A percentile compares a stretch with the other conserved stretches of the same genome.
Evolutionary conservation across 1,140 invertebrate species (phyloP).

Genomic region (Panagrolaimus sp.): DNA sequence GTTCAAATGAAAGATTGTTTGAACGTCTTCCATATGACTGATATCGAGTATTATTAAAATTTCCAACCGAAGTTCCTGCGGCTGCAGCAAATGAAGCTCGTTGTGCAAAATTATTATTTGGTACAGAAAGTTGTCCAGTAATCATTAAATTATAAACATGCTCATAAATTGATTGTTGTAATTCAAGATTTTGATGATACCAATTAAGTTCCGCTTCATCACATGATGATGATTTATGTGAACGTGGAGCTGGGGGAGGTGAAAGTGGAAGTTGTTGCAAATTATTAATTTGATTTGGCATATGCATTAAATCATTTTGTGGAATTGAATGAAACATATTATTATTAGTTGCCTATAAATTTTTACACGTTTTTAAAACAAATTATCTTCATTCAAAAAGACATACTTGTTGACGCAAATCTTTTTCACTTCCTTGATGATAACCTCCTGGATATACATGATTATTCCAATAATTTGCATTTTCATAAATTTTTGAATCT

Average conservation of each 20-base stretch:
- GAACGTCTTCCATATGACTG: background rate
- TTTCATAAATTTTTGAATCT: background rate
- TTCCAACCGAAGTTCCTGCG: background rate
- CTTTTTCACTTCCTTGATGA: background rate
- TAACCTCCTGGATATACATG: background rate
- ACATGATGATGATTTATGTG: slow-evolving; percentile 20
- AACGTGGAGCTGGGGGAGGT: background rate
- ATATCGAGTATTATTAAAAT: slow-evolving; percentile 6
- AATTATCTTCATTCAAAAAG: too few relatives aligned
- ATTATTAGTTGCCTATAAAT: too few relatives aligned
- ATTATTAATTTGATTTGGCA: background rate
- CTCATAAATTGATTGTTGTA: slow-evolving; percentile 46
- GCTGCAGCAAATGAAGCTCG: slow-evolving; percentile 1
- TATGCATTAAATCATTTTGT: background rate
- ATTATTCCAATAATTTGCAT: background rate
- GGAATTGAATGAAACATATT: background rate
- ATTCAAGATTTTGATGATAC: slow-evolving; percentile 46
- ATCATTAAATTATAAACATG: slow-evolving; percentile 37
- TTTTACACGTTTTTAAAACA: too few relatives aligned
- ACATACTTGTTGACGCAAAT: slow-evolving; percentile 3
- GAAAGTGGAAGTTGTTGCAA: background rate
- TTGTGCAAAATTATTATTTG: background rate
- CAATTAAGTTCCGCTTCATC: slow-evolving; percentile 41
- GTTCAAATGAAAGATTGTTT: slow-evolving; percentile 19
- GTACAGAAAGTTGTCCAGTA: slow-evolving; percentile 25